phyloP scores from a whole-genome alignment of 2,888 invertebrate species.

The Dynastes hyllus region DNA sequence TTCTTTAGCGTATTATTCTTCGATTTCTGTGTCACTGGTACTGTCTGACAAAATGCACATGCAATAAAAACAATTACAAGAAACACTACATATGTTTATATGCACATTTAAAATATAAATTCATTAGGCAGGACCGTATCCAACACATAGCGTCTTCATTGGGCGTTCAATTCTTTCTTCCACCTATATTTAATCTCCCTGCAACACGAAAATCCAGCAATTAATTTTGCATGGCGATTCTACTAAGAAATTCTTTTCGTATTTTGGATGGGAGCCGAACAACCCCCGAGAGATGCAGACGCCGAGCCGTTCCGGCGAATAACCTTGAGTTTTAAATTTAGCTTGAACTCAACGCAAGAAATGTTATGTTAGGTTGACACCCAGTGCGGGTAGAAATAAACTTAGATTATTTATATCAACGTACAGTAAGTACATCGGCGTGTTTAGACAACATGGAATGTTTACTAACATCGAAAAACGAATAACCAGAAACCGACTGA shows the following conservation, averaged over 20 bases:
- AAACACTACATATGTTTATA: no score
- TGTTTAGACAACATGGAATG: conserved; percentile 57
- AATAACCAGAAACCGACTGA: conserved; percentile 32
- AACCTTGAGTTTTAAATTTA: conserved; percentile 62
- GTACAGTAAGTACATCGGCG: conserved; percentile 50
- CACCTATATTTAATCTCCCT: neutral
- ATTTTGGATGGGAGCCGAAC: conserved; percentile 19
- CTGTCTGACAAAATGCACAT: no score
- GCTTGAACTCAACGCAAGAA: conserved; percentile 66
- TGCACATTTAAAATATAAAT: no score
- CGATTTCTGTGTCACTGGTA: no score
- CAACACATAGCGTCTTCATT: neutral
- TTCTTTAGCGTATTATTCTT: no score
- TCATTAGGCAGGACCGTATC: no score
- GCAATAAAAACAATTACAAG: no score
- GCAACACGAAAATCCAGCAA: conserved; percentile 2
- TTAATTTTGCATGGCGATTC: conserved; percentile 14
- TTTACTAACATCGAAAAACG: conserved; percentile 46
- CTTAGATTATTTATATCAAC: conserved; percentile 58
- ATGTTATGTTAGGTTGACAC: conserved; percentile 69
- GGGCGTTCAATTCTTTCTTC: neutral
- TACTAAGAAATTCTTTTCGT: conserved; percentile 36
- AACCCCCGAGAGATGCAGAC: conserved; percentile 32
- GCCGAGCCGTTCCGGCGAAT: conserved; percentile 35
- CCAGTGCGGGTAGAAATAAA: conserved; percentile 57